Evolutionary conservation across 2,797 vertebrate genomes (phyloP), one percentile per base, ranked within the genome.

Genomic region (Macrochelys suwanniensis): DNA sequence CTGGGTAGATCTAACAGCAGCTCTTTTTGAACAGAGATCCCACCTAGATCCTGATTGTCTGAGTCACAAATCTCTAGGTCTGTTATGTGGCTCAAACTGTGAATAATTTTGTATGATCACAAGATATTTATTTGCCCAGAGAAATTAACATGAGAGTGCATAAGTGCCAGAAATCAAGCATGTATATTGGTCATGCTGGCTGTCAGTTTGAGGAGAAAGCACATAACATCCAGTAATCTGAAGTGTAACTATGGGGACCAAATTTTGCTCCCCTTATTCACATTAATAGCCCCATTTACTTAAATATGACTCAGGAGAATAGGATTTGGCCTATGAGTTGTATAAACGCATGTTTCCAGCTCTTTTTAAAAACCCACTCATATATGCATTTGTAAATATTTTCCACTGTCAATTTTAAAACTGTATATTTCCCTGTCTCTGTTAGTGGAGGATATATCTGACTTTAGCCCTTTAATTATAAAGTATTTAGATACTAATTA

Each of bases 381-480:
- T 79, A 42, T 92, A 57, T 84, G 86, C 79, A 54, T 90, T 94
- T 95, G 92, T 93, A 79, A 74, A 87, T 95, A 71, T 17, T 78
- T 81, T 53, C 65, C n/a, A 33, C 42, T 37, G 65, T 88, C 61
- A 91, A 95, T 96, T 96, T 97, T 96, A 96, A 87, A 96, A 94
- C 68, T 74, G 85, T 82, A 13, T 94, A 96, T 97, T 96, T 97
- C 96, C 96, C 90, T 97, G 94, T 95, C 97, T 94, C 59, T 93
- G 77, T 97, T 97, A 93, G 77, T 96, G 86, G 91, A 96, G 96
- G 96, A 97, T 96, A 88, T 96, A 93, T 96, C 97, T 98, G 95
- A 97, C 97, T 97, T 98, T 98, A 97, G 97, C 93, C 97, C 97
- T 97, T 97, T 98, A 97, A 97, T 98, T 98, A 94, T 95, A 96